Conservation (phyloP, 2,888 invertebrate species). For the Abrostola triplasia region DNA sequence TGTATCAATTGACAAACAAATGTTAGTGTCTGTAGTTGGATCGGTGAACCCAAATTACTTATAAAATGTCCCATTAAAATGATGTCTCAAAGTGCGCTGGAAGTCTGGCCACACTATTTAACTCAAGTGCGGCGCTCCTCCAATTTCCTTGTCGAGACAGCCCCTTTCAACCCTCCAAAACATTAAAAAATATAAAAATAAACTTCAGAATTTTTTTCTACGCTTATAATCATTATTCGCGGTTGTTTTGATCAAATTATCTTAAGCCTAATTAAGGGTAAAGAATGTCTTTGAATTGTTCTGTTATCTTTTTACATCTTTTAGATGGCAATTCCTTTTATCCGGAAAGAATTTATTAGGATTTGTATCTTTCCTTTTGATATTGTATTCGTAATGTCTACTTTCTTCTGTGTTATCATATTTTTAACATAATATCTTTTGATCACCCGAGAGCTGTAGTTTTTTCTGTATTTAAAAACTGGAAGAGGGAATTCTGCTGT, state of each 20-base stretch:
- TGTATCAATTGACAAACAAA: no score
- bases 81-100: constrained; percentile 13
- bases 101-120: constrained; percentile 50
- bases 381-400: not conserved
- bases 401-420: not conserved
- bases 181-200: constrained; percentile 63
- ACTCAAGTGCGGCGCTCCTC: constrained; percentile 60
- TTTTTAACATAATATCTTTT: no score
- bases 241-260: constrained; percentile 63
- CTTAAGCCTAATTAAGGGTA: constrained; percentile 59
- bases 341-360: constrained; percentile 38
- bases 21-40: no score
- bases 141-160: constrained; percentile 70
- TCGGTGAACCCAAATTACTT: no score
- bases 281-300: constrained; percentile 44
- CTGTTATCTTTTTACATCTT: constrained; percentile 42
- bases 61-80: constrained; percentile 2
- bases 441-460: no score
- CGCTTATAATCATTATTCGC: constrained; percentile 48
- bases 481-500: no score
- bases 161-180: constrained; percentile 61
- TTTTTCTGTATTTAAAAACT: no score
- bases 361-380: constrained; percentile 17
- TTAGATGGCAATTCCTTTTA: constrained; percentile 27
- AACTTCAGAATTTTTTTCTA: constrained; percentile 40